Evolutionary conservation across 2,113 vertebrate genomes (phyloP), one percentile per base, ranked within the genome.

Genomic region (Pagrus major): DNA sequence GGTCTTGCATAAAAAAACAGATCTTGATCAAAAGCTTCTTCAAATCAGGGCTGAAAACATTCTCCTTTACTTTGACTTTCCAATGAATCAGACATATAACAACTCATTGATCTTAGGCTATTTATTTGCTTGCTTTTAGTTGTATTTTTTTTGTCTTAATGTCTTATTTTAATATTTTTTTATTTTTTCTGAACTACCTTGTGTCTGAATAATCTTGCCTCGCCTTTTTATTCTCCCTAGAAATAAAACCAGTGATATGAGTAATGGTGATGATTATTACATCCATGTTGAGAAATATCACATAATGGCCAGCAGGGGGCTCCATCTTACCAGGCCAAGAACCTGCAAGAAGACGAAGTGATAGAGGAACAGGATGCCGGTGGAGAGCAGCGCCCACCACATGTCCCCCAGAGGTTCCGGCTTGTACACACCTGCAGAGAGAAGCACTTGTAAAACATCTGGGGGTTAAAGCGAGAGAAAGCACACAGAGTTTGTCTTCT

Each of bases 281-380:
- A 37, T 1, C 0, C 1, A 2, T 29, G 33, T 8, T 3, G 11
- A 75, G 79, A 55, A 74, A 21, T 86, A 25, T 41, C 33, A 25
- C 0, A 21, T 12, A 31, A 25, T 12, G 55, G 9, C 86, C 93
- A 92, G 89, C 87, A 93, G 93, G 51, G 86, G 92, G 84, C 88
- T 79, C 84, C 10, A 75, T 95, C 97, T 95, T 94, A 99, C 98
- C 97, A 99, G 84, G 90, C 97, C 98, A 81, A 99, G 96, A 74
- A 96, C 88, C 92, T 99, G 98, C 88, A 99, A 91, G 93, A 99
- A 89, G 87, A 95, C 92, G 79, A 98, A 99, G 86, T 99, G 98
- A 88, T 99, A 99, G 52, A 99, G 94, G 93, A 99, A 99, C 91
- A 99, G 97, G 86, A 99, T 94, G 71, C 98, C 98, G 0, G 95